A percentile compares a stretch with the other conserved stretches of the same genome.
These are phyloP conservation scores for Globodera rostochiensis DNA, from an alignment of 1,140 invertebrate genomes.

Conservation along the genomic window DNA sequence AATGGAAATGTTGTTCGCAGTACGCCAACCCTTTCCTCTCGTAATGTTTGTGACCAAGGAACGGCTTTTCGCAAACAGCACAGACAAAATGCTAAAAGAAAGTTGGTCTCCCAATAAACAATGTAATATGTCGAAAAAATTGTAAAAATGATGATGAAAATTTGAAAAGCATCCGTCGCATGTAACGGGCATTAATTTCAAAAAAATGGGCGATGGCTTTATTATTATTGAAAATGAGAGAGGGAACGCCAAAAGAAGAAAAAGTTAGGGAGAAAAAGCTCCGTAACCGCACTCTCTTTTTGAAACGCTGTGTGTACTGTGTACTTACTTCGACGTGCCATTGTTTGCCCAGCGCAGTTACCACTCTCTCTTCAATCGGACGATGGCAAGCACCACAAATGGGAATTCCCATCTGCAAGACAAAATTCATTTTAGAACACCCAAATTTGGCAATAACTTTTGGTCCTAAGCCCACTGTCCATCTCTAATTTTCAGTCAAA, in stretches of 20 bases:
- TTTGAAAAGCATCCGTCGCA: too few relatives aligned
- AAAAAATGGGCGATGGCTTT: too few relatives aligned
- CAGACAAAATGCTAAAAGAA: slow-evolving; percentile 88
- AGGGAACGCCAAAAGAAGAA: too few relatives aligned
- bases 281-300: neutral
- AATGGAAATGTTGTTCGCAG: slow-evolving; percentile 97
- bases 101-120: too few relatives aligned
- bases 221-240: slow-evolving; percentile 14
- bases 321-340: slow-evolving; percentile 88
- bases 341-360: slow-evolving; percentile 95
- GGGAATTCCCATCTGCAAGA: slow-evolving; percentile 84
- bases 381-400: slow-evolving; percentile 95
- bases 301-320: slow-evolving; percentile 5
- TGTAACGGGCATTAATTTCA: too few relatives aligned
- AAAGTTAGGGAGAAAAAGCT: too few relatives aligned
- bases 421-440: neutral
- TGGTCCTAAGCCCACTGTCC: too few relatives aligned
- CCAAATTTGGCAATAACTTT: neutral
- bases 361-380: slow-evolving; percentile 92
- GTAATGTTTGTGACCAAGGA: slow-evolving; percentile 96
- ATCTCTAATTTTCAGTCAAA: too few relatives aligned
- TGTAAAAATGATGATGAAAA: too few relatives aligned
- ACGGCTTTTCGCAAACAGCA: slow-evolving; percentile 98
- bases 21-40: slow-evolving; percentile 98
- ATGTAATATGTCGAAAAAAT: too few relatives aligned